A percentile compares a stretch with the other conserved stretches of the same genome.
Evolutionary conservation across 2,888 invertebrate species (phyloP).

Genomic region (Trilocha varians): DNA sequence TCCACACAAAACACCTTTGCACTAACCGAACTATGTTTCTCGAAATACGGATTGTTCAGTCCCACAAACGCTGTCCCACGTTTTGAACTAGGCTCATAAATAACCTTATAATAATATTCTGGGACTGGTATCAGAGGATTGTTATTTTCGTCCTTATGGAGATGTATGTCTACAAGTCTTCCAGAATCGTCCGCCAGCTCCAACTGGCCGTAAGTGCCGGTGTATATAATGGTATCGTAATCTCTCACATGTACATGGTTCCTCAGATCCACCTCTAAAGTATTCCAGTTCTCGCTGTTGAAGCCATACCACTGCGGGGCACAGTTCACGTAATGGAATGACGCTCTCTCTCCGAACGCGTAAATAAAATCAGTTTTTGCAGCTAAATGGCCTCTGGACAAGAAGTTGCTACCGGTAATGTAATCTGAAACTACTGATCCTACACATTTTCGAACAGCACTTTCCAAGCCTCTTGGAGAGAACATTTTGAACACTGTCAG

Average conservation of each 20-base stretch:
- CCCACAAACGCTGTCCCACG: slow-evolving; percentile 74
- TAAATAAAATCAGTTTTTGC: slow-evolving; percentile 78
- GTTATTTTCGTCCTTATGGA: slow-evolving; percentile 45
- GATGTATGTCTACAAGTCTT: slow-evolving; percentile 42
- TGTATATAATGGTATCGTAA: slow-evolving; percentile 64
- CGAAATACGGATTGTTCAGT: slow-evolving; percentile 75
- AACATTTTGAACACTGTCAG: slow-evolving; percentile 42
- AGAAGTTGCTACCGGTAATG: slow-evolving; percentile 42
- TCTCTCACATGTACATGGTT: slow-evolving; percentile 40
- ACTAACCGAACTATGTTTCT: slow-evolving; percentile 26
- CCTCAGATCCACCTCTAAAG: slow-evolving; percentile 60
- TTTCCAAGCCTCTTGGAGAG: slow-evolving; percentile 39
- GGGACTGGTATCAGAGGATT: slow-evolving; percentile 60
- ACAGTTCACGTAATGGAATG: slow-evolving; percentile 78
- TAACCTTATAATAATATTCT: slow-evolving; percentile 64
- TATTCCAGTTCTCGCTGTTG: slow-evolving; percentile 75
- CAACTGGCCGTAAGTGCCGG: slow-evolving; percentile 74
- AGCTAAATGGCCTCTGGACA: slow-evolving; percentile 76
- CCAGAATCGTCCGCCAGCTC: slow-evolving; percentile 59
- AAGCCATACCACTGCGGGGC: slow-evolving; percentile 80
- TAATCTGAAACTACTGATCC: slow-evolving; percentile 44
- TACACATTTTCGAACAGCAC: slow-evolving; percentile 37
- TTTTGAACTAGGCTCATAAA: slow-evolving; percentile 62
- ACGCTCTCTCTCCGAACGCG: slow-evolving; percentile 72
- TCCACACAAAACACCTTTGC: slow-evolving; percentile 63